A percentile compares a stretch with the other conserved stretches of the same genome.
phyloP scores from a whole-genome alignment of 92 coral and sea anemone species.

The Heliopora coerulea region DNA sequence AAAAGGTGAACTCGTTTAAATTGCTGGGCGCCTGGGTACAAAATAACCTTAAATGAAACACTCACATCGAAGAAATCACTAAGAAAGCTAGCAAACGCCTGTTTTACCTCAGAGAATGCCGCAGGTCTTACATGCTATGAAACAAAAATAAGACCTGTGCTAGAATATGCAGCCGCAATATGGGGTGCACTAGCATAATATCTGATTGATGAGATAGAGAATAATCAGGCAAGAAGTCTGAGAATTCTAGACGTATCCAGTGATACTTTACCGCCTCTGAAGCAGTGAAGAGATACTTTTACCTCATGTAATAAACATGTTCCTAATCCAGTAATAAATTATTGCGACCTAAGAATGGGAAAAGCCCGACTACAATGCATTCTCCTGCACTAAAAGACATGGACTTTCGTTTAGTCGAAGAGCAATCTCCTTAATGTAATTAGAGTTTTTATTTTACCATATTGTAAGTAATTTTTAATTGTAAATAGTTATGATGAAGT shows the following conservation, averaged over 20 bases:
- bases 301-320: background rate
- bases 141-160: conserved; percentile 13
- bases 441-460: background rate
- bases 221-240: conserved; percentile 24
- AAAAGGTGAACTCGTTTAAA: too few species aligned
- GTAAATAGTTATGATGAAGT: too few species aligned
- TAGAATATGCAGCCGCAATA: conserved; percentile 21
- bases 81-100: conserved; percentile 8
- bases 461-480: background rate
- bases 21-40: background rate
- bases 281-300: conserved; percentile 9
- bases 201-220: conserved; percentile 5
- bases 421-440: background rate
- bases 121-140: conserved; percentile 12
- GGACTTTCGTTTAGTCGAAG: conserved; percentile 18
- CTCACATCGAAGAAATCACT: background rate
- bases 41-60: conserved; percentile 5
- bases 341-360: background rate
- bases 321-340: background rate
- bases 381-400: conserved; percentile 10
- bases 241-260: conserved; percentile 1
- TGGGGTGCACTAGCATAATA: conserved; percentile 21
- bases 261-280: conserved; percentile 13
- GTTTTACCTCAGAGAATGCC: conserved; percentile 9
- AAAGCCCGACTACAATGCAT: background rate